Percentiles rank a stretch among this genome's conserved stretches.
phyloP scores from a whole-genome alignment of 2,888 invertebrate genomes.

The Ophion ventricosus region DNA sequence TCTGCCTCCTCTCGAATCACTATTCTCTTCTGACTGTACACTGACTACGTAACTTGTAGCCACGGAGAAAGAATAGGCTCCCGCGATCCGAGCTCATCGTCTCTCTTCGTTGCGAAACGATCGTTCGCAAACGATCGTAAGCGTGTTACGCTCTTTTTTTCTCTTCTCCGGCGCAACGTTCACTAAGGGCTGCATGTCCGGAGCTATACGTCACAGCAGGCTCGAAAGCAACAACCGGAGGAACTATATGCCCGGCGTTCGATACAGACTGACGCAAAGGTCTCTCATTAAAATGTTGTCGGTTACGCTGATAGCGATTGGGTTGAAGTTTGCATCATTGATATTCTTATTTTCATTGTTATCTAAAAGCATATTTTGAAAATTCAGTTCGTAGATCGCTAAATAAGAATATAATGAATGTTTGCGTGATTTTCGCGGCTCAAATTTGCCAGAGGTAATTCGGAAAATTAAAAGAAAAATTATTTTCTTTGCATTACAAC shows the following conservation, averaged over 20 bases:
- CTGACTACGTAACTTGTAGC: conserved; percentile 60
- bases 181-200: conserved; percentile 42
- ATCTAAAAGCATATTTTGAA: no score
- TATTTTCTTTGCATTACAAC: no score
- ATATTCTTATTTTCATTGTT: no score
- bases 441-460: no score
- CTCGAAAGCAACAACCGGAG: conserved; percentile 25
- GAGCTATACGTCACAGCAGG: conserved; percentile 29
- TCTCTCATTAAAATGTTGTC: conserved; percentile 8
- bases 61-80: conserved; percentile 54
- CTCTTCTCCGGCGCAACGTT: conserved; percentile 6
- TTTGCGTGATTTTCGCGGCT: no score
- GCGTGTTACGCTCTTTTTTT: conserved; percentile 56
- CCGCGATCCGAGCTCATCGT: conserved; percentile 60
- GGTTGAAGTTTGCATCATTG: no score
- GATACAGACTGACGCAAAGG: background rate
- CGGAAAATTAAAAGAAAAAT: no score
- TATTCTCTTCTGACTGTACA: conserved; percentile 56
- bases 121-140: conserved; percentile 56
- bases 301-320: background rate
- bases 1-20: conserved; percentile 58
- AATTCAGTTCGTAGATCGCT: no score
- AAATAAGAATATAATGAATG: no score
- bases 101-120: conserved; percentile 49
- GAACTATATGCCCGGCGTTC: conserved; percentile 17